phyloP scores from a whole-genome alignment of 1,140 invertebrate species.

The Brachionus calyciflorus region DNA sequence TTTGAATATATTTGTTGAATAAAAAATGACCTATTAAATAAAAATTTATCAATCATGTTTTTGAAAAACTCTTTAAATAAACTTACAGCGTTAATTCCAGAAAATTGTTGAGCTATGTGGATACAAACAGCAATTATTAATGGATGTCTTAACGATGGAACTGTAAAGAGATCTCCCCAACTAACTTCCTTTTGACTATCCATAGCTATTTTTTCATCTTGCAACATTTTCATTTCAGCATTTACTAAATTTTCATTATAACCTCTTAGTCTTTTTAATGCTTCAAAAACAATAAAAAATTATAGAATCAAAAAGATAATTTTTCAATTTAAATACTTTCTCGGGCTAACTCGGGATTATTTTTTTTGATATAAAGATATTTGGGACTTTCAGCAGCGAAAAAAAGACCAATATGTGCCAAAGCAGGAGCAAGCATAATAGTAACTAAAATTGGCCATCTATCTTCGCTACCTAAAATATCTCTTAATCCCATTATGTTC shows the following conservation, averaged over 20 bases:
- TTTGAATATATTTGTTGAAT: conserved; percentile 71
- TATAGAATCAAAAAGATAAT: background rate
- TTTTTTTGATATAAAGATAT: conserved; percentile 45
- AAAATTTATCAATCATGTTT: background rate
- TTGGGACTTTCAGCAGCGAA: conserved; percentile 70
- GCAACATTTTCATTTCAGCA: background rate
- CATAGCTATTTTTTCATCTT: background rate
- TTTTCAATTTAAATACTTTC: background rate
- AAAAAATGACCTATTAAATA: conserved; percentile 54
- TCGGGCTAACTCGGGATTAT: background rate
- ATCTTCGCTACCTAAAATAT: conserved; percentile 68
- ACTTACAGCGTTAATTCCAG: conserved; percentile 35
- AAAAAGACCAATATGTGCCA: conserved; percentile 77
- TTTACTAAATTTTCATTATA: background rate
- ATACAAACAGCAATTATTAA: conserved; percentile 15
- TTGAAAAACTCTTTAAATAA: too few species aligned
- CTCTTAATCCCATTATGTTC: conserved; percentile 66
- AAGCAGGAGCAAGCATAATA: conserved; percentile 81
- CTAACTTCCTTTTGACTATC: background rate
- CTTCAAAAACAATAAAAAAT: background rate
- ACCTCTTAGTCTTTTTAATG: background rate
- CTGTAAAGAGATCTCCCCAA: conserved; percentile 15
- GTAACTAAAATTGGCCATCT: conserved; percentile 74
- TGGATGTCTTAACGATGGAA: background rate
- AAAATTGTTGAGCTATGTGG: conserved; percentile 35